Conservation (phyloP, 2,888 invertebrate species). For the Agrochola lota region DNA sequence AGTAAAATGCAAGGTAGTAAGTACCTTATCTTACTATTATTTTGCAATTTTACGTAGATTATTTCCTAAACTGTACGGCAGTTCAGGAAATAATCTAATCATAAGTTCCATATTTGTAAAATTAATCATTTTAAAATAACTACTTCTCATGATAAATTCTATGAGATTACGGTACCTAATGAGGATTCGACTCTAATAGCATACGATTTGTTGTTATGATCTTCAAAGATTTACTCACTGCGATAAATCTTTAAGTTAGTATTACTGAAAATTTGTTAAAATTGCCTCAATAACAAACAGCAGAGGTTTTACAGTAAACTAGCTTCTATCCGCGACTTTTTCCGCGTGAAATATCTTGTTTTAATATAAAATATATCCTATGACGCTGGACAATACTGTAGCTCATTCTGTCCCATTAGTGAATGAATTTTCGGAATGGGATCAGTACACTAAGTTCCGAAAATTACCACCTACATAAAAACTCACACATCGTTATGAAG, state of each 20-base stretch:
- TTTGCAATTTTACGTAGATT: background rate
- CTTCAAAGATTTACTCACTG: background rate
- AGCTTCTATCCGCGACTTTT: background rate
- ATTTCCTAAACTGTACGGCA: background rate
- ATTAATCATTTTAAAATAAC: background rate
- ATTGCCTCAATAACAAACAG: background rate
- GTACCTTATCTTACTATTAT: background rate
- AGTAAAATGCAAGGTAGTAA: background rate
- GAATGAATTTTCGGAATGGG: background rate
- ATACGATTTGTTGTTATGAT: background rate
- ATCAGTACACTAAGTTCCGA: background rate
- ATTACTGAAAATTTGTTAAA: background rate
- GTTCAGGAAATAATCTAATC: no score
- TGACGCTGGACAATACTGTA: background rate
- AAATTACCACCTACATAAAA: background rate
- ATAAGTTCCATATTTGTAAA: background rate
- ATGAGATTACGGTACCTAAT: background rate
- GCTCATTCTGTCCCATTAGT: background rate
- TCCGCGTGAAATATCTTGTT: background rate
- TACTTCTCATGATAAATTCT: background rate
- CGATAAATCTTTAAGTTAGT: background rate
- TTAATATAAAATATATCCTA: background rate
- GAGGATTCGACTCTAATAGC: background rate
- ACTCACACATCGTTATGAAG: background rate
- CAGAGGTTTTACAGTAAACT: background rate